phyloP scores from a whole-genome alignment of 2,888 invertebrate species.

The Caenorhabditis sp. region DNA sequence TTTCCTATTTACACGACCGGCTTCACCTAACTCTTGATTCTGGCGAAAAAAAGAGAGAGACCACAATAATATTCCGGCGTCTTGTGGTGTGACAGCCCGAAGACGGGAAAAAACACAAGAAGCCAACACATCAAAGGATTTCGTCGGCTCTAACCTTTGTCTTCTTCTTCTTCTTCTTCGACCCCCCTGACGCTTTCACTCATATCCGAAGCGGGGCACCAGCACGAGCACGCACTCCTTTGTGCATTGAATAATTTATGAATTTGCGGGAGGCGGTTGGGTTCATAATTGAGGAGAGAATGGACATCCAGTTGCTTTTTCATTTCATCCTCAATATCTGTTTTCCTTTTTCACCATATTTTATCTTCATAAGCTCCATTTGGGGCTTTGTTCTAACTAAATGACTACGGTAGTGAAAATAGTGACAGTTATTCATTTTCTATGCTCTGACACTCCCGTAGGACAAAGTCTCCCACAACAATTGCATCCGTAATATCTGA shows the following conservation, averaged over 20 bases:
- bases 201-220: background rate
- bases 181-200: background rate
- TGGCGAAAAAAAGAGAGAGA: constrained; percentile 27
- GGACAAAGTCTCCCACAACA: no score
- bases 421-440: background rate
- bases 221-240: constrained; percentile 19
- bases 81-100: constrained; percentile 25
- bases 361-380: constrained; percentile 15
- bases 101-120: constrained; percentile 9
- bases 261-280: constrained; percentile 43
- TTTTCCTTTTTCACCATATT: constrained; percentile 3
- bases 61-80: constrained; percentile 50
- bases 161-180: background rate
- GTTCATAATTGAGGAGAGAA: constrained; percentile 41
- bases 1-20: constrained; percentile 28
- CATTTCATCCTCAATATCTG: constrained; percentile 7
- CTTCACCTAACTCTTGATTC: constrained; percentile 44
- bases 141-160: background rate
- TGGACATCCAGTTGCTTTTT: constrained; percentile 24
- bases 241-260: constrained; percentile 52
- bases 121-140: background rate
- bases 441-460: no score
- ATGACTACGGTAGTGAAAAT: constrained; percentile 13
- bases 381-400: constrained; percentile 2
- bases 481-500: no score